A percentile compares a stretch with the other conserved stretches of the same genome.
These are phyloP conservation scores for Ahaetulla prasina DNA, from an alignment of 2,113 vertebrate species.

Conservation along the genomic window DNA sequence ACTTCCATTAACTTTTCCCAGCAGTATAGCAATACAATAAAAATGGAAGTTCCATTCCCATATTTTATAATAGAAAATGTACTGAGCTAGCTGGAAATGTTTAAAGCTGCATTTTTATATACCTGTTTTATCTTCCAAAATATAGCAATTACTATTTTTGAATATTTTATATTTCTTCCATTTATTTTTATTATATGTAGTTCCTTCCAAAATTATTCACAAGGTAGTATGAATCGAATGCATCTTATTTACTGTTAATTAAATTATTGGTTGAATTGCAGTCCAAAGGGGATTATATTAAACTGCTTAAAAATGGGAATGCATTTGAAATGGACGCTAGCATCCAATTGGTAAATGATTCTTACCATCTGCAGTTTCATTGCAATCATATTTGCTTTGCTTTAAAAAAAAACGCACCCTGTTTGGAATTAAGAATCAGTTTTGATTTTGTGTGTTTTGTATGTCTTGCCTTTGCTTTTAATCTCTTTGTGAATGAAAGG, in stretches of 20 bases:
- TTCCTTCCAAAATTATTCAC: background rate
- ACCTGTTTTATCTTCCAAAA: background rate
- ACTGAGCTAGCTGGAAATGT: background rate
- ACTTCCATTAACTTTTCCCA: background rate
- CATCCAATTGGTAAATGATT: background rate
- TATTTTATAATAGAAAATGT: background rate
- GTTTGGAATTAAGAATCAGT: slow-evolving; percentile 39
- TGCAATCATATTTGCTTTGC: background rate
- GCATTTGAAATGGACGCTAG: background rate
- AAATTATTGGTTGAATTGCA: slow-evolving; percentile 16
- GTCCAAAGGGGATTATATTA: slow-evolving; percentile 28
- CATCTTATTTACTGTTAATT: background rate
- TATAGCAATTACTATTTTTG: background rate
- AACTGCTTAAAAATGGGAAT: slow-evolving; percentile 26
- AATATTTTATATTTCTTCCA: background rate
- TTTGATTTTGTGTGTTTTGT: slow-evolving; percentile 33
- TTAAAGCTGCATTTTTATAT: background rate
- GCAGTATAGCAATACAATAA: background rate
- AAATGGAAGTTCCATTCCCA: background rate
- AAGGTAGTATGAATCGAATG: background rate
- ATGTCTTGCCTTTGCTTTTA: slow-evolving; percentile 45
- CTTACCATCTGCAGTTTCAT: background rate
- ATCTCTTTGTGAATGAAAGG: slow-evolving; percentile 57
- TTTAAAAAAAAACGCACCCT: background rate
- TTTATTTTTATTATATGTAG: background rate